Base-by-base conservation (phyloP, 2,113 vertebrate species). In the Xenopus laevis region DNA sequence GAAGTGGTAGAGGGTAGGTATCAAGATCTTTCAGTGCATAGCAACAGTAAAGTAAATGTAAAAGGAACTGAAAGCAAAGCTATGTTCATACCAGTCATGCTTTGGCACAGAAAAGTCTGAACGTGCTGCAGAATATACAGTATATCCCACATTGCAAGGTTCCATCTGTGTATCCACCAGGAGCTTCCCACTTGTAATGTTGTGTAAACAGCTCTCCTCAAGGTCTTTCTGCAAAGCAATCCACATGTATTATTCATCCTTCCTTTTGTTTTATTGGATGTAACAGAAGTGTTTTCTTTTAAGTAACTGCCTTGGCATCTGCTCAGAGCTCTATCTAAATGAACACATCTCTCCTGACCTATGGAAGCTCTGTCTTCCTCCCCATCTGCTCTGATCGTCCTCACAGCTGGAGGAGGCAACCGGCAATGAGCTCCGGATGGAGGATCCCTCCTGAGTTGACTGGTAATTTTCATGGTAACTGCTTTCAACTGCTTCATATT, bases 241-340 rank as follows among this genome's bases (percentile, higher is more conserved):
- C 65, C 17, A n/a, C 0, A 69, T 76, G 73, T 76, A 68, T 76
- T 68, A 76, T 76, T 68, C 73, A 68, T 68, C 4, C 4, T 10
- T 12, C 27, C 47, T 75, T 60, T 69, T 76, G 57, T 68, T 76
- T 76, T 69, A 17, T 53, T 69, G 65, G 73, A 60, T 23, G 58
- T 76, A 40, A 55, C 65, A 69, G 66, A 76, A 69, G 65, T 76
- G 72, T 68, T 75, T 65, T 67, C 63, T 67, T 68, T 76, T 76
- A 74, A 76, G 65, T 69, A 68, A 68, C 65, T 68, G 58, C 62
- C 73, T 76, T 63, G 73, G 73, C 73, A 69, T 68, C 73, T 69
- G 73, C 23, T 27, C 23, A 2, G 23, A 27, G 23, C 23, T 27
- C 23, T 69, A 21, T 68, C 23, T 69, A 63, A 63, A 76, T 68